Conservation (phyloP, 2,797 vertebrate genomes). For the Garrulus glandarius region DNA sequence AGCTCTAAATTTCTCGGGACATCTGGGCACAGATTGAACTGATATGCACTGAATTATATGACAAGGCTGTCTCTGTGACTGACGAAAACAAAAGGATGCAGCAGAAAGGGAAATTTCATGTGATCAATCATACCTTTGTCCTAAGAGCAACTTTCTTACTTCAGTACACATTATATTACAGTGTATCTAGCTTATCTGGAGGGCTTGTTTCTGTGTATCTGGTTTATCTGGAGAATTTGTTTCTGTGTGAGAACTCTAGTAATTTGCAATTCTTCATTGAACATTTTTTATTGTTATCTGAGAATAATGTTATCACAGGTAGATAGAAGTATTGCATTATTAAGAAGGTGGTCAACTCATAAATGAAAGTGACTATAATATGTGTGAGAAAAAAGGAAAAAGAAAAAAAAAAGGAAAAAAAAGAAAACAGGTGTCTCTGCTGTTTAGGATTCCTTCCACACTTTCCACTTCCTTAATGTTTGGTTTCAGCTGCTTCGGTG, state of each 20-base stretch:
- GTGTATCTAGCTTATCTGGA: neutral
- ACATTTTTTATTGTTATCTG: neutral
- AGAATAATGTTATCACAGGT: neutral
- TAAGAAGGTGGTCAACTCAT: neutral
- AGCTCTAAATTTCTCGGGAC: neutral
- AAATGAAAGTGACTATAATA: neutral
- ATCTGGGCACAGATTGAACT: neutral
- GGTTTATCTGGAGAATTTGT: neutral
- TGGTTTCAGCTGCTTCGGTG: neutral
- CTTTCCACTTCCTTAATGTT: neutral
- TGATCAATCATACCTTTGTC: neutral
- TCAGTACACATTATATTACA: neutral
- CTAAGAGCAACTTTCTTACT: neutral
- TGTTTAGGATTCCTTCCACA: neutral
- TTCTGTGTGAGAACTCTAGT: neutral
- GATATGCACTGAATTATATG: neutral
- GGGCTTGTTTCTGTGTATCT: neutral
- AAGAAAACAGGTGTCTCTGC: neutral
- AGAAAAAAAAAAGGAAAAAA: accelerated
- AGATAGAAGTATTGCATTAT: neutral
- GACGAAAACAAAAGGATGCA: neutral
- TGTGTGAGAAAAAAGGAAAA: neutral
- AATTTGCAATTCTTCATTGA: neutral
- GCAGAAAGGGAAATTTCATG: neutral
- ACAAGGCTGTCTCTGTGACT: neutral